These are phyloP conservation scores for Drosophila obscura DNA, from an alignment of 1,140 invertebrate species.

Conservation along the genomic window DNA sequence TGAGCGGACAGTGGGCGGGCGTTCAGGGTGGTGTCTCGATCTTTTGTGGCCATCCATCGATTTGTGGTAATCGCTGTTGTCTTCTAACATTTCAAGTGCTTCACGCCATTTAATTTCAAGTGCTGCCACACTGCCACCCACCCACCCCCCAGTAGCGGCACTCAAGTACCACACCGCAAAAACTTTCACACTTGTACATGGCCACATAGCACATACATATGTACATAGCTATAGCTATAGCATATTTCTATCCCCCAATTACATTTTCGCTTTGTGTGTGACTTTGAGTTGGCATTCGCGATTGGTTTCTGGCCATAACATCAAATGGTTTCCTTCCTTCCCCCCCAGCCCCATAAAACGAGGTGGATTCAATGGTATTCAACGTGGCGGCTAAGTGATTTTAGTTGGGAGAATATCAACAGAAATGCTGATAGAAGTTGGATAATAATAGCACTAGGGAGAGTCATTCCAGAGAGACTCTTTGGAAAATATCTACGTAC, in stretches of 20 bases:
- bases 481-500: no score
- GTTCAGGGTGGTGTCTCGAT: constrained; percentile 18
- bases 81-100: constrained; percentile 46
- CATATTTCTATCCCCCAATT: constrained; percentile 30
- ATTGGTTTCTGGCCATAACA: constrained; percentile 41
- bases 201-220: not conserved
- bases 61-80: constrained; percentile 65
- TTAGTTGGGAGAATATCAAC: no score
- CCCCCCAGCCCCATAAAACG: not conserved
- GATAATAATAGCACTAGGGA: no score
- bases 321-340: constrained; percentile 27
- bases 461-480: no score
- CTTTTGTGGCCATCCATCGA: constrained; percentile 28
- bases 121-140: constrained; percentile 44
- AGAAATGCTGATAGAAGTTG: no score
- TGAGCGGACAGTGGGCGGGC: constrained; percentile 15
- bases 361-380: no score
- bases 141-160: not conserved
- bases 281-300: constrained; percentile 34
- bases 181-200: constrained; percentile 20
- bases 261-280: constrained; percentile 10
- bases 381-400: no score
- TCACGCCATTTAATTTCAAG: constrained; percentile 72
- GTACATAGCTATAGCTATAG: no score
- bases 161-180: constrained; percentile 16